Conservation (phyloP, 2,797 vertebrate genomes). For the Lophius americanus region DNA sequence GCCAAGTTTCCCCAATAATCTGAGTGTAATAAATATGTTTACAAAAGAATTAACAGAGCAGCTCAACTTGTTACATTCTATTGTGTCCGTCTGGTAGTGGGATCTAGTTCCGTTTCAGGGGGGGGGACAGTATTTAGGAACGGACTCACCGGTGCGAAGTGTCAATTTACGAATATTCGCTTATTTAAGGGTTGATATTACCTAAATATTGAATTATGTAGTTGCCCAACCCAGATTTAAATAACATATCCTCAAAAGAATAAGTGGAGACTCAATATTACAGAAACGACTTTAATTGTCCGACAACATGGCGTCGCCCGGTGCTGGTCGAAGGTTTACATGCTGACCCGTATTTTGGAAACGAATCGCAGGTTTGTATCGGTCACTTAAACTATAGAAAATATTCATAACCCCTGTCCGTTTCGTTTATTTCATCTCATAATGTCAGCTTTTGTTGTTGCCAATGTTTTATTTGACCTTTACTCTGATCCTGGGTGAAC, state of each 20-base stretch:
- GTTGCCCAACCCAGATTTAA: background rate
- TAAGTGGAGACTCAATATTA: background rate
- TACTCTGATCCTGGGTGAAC: too few relatives aligned
- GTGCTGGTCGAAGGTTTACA: background rate
- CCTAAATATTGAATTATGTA: fast-evolving
- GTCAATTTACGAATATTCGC: background rate
- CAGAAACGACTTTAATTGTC: background rate
- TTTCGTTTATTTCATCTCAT: fast-evolving
- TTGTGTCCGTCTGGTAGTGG: background rate
- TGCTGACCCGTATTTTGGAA: constrained; percentile 11
- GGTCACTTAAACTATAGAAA: background rate
- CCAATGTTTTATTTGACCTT: background rate
- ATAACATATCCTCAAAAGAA: fast-evolving
- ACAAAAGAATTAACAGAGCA: too few relatives aligned
- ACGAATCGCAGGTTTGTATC: constrained; percentile 26
- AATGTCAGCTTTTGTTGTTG: background rate
- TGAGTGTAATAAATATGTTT: too few relatives aligned
- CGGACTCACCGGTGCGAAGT: constrained; percentile 30
- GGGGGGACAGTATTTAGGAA: constrained; percentile 47
- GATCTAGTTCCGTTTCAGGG: constrained; percentile 50
- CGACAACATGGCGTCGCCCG: constrained; percentile 6
- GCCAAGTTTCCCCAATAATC: too few relatives aligned
- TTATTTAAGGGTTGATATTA: background rate
- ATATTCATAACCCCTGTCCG: fast-evolving
- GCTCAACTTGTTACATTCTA: too few relatives aligned